Conservation (phyloP, 2,797 vertebrate species). For the Chelon labrosus region DNA sequence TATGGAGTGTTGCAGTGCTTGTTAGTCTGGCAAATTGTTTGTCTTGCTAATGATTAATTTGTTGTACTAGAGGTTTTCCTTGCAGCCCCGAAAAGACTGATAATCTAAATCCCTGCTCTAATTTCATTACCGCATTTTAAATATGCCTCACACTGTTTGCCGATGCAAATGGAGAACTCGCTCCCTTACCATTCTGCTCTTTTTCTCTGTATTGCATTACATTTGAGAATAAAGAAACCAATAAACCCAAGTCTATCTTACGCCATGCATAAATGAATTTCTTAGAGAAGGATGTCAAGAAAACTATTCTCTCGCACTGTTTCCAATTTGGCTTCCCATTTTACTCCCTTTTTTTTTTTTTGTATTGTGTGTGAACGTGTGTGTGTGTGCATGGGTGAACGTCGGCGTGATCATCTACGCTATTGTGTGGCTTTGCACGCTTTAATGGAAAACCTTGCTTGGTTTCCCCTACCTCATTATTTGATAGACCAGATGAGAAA, state of each 20-base stretch:
- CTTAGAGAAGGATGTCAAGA: slow-evolving; percentile 55
- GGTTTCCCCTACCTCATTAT: slow-evolving; percentile 75
- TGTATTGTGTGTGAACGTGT: slow-evolving; percentile 29
- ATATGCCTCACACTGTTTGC: slow-evolving; percentile 43
- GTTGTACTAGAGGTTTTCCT: slow-evolving; percentile 61
- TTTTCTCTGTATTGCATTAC: slow-evolving; percentile 16
- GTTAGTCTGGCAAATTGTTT: slow-evolving; percentile 66
- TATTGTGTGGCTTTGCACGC: slow-evolving; percentile 50
- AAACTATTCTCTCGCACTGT: slow-evolving; percentile 51
- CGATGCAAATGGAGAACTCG: slow-evolving; percentile 26
- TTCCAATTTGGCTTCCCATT: slow-evolving; percentile 51
- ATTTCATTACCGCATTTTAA: slow-evolving; percentile 59
- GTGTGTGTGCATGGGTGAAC: slow-evolving; percentile 18
- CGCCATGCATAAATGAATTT: slow-evolving; percentile 54
- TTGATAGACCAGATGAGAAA: slow-evolving; percentile 82
- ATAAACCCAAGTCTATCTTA: slow-evolving; percentile 59
- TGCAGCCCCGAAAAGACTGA: slow-evolving; percentile 39
- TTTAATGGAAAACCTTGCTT: slow-evolving; percentile 76
- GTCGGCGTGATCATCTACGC: slow-evolving; percentile 37
- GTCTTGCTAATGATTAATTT: slow-evolving; percentile 73
- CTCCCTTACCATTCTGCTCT: slow-evolving; percentile 17
- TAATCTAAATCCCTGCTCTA: slow-evolving; percentile 57
- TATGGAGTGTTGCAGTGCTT: slow-evolving; percentile 47
- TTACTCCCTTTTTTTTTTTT: slow-evolving; percentile 32
- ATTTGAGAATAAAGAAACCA: slow-evolving; percentile 59